Base-by-base conservation (phyloP, 35 echinoderm and acorn worm species). In the Heliocidaris tuberculata region DNA sequence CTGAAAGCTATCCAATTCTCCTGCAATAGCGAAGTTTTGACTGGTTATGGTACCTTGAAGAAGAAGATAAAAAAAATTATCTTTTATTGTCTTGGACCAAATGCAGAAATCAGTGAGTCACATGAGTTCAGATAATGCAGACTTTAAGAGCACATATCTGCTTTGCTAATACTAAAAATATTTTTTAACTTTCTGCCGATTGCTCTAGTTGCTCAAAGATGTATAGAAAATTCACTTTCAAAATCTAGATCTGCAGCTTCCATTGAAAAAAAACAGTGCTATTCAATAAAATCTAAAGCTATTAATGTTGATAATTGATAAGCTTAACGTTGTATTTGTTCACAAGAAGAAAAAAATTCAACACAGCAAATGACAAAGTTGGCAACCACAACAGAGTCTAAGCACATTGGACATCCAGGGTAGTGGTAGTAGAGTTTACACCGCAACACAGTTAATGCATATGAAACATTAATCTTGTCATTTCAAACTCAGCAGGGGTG, bases 401-500 rank as follows among this genome's bases (percentile, higher is more conserved):
- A 78, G 65, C 65, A 78, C 65, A 78, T n/a, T 27, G 65, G 65
- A 7, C 2, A 78, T n/a, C 65, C 65, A 78, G 65, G 65, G 65
- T 78, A 78, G 65, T 27, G 65, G 65, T 78, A 27, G 65, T 78
- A 27, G 21, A 7, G 65, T 78, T 78, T 19, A 27, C n/a, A 78
- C 65, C 65, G 17, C 65, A 78, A 78, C 65, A 78, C 65, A 78
- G 65, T 78, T 78, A 78, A 78, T 19, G 7, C 19, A n/a, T 19
- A n/a, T 78, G 65, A 19, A 78, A 78, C 65, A 78, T n/a, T 78
- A 78, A 78, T 78, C 65, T 29, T 78, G 65, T 78, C 65, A 78
- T 78, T 78, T 78, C 21, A 6, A 78, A 19, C 65, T 27, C 65
- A 78, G 65, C 65, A 78, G 65, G 65, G 65, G 65, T 78, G 65